These are phyloP conservation scores for Anoplophora glabripennis DNA, from an alignment of 1,140 invertebrate genomes.

Conservation along the genomic window DNA sequence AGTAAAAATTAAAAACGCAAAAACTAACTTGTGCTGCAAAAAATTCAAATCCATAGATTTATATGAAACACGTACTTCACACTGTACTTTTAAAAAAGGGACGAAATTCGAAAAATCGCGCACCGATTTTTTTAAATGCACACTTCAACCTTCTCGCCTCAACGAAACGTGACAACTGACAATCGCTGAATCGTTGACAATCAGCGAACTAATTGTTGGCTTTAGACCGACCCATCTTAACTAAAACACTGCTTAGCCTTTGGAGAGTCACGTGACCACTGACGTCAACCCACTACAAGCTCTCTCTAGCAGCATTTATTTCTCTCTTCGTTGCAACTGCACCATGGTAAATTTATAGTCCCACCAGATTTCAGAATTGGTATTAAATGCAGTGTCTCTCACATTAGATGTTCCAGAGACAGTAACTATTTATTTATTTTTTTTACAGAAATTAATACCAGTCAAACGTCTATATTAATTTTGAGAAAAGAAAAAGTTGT, in stretches of 20 bases:
- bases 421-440: too few species aligned
- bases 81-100: background rate
- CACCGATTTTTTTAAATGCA: constrained; percentile 6
- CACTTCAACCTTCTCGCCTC: constrained; percentile 5
- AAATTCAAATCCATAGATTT: constrained; percentile 34
- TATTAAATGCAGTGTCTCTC: too few species aligned
- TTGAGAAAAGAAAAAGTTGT: too few species aligned
- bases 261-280: constrained; percentile 3
- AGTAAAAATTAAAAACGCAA: constrained; percentile 21
- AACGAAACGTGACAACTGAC: constrained; percentile 15
- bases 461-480: too few species aligned
- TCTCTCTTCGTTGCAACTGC: too few species aligned
- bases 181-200: constrained; percentile 2
- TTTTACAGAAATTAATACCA: too few species aligned
- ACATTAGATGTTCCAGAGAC: too few species aligned
- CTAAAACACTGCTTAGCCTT: background rate
- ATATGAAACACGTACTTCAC: background rate
- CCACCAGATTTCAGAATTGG: too few species aligned
- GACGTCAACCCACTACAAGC: constrained; percentile 4
- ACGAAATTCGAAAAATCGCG: background rate
- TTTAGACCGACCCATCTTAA: constrained; percentile 9
- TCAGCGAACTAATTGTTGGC: constrained; percentile 11
- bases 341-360: too few species aligned
- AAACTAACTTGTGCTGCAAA: constrained; percentile 39
- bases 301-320: background rate